These are phyloP conservation scores for Pseudomyrmex dendroicus DNA, from an alignment of 1,140 invertebrate species.

Conservation along the genomic window DNA sequence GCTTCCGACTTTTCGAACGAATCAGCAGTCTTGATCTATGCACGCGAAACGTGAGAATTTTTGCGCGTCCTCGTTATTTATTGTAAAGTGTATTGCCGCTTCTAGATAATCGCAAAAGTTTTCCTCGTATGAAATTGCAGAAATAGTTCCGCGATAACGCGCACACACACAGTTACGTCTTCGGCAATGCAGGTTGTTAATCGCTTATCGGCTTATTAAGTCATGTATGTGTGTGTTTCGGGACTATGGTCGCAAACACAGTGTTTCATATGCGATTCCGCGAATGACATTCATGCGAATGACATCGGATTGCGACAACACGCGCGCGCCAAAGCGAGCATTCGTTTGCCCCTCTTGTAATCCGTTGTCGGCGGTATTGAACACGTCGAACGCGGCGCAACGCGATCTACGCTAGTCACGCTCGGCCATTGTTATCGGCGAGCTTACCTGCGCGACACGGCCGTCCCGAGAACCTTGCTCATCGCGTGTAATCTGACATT, in stretches of 20 bases:
- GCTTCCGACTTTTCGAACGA: slow-evolving; percentile 35
- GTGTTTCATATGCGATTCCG: slow-evolving; percentile 1
- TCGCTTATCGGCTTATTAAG: slow-evolving; percentile 4
- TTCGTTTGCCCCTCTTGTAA: slow-evolving; percentile 13
- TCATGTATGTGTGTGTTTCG: not conserved
- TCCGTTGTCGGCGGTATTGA: slow-evolving; percentile 30
- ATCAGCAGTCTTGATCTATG: slow-evolving; percentile 61
- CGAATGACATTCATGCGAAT: not conserved
- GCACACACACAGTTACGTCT: not conserved
- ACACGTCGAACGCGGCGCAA: slow-evolving; percentile 51
- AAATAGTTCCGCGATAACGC: not conserved
- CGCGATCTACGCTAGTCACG: slow-evolving; percentile 66
- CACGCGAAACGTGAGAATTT: slow-evolving; percentile 15
- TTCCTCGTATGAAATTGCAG: not conserved
- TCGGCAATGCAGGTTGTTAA: not conserved
- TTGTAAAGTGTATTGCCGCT: not conserved
- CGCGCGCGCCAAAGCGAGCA: not conserved
- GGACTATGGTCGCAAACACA: not conserved
- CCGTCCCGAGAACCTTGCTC: slow-evolving; percentile 50
- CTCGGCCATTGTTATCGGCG: slow-evolving; percentile 64
- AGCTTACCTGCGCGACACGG: slow-evolving; percentile 53
- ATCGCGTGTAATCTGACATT: slow-evolving; percentile 66
- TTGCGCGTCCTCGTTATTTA: no score
- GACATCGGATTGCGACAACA: not conserved
- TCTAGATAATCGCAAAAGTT: not conserved